Evolutionary conservation across 2,888 invertebrate genomes (phyloP).

Genomic region (Amblyjoppa fuscipennis): DNA sequence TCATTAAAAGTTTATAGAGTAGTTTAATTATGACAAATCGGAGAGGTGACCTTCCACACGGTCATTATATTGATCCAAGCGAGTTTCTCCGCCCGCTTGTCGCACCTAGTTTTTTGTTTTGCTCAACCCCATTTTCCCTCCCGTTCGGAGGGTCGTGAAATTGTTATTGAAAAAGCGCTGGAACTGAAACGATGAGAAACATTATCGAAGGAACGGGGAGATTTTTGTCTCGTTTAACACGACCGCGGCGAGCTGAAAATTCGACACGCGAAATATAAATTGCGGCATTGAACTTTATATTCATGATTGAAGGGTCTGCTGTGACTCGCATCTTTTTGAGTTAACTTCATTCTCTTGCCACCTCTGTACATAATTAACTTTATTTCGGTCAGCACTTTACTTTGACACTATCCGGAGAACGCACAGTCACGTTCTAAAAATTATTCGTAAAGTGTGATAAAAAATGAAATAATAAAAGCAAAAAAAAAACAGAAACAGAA

Average conservation of each 20-base stretch:
- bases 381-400: background rate
- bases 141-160: background rate
- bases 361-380: background rate
- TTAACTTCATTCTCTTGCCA: background rate
- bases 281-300: background rate
- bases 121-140: background rate
- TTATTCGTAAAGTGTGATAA: background rate
- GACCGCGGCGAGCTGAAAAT: background rate
- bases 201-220: background rate
- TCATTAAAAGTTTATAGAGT: background rate
- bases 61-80: background rate
- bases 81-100: background rate
- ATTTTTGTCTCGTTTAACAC: slow-evolving; percentile 27
- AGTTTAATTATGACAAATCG: background rate
- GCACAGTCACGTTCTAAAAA: slow-evolving; percentile 15
- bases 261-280: slow-evolving; percentile 52
- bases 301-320: slow-evolving; percentile 7
- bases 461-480: background rate
- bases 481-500: background rate
- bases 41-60: background rate
- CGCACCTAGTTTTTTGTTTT: background rate
- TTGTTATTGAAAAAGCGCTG: slow-evolving; percentile 2
- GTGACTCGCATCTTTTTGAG: slow-evolving; percentile 30
- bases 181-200: background rate
- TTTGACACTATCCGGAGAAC: background rate